phyloP scores from a whole-genome alignment of 1,140 invertebrate genomes.

The Drosophila subpulchrella region DNA sequence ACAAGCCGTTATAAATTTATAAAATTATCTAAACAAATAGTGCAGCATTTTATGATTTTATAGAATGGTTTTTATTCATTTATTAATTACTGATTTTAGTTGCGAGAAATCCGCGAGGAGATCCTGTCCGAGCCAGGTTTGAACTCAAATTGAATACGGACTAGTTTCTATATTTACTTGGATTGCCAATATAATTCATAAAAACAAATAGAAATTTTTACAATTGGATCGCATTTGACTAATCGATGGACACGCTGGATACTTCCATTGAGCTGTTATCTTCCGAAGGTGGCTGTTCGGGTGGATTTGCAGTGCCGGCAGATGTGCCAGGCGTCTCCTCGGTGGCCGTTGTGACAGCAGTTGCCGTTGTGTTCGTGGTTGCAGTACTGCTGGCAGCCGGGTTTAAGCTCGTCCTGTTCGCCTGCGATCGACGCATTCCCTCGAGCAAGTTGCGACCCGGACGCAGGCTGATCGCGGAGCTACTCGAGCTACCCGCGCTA shows the following conservation, averaged over 20 bases:
- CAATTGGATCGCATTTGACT: slow-evolving; percentile 12
- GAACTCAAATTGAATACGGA: not conserved
- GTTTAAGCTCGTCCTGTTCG: slow-evolving; percentile 17
- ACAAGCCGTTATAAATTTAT: too few species aligned
- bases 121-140: not conserved
- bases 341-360: slow-evolving; percentile 8
- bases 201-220: slow-evolving; percentile 35
- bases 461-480: slow-evolving; percentile 17
- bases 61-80: not conserved
- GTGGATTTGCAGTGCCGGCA: slow-evolving; percentile 4
- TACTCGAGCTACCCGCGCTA: slow-evolving; percentile 7
- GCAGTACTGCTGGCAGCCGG: slow-evolving; percentile 23
- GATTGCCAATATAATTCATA: slow-evolving; percentile 23
- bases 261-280: slow-evolving; percentile 77
- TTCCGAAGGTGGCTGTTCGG: slow-evolving; percentile 51
- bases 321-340: slow-evolving; percentile 30
- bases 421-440: slow-evolving; percentile 47
- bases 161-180: slow-evolving; percentile 7
- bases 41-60: not conserved
- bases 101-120: too few species aligned
- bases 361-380: slow-evolving; percentile 14
- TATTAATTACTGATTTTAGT: not conserved
- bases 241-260: slow-evolving; percentile 76
- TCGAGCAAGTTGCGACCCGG: slow-evolving; percentile 28
- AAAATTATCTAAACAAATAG: too few species aligned